Evolutionary conservation across 1,140 invertebrate genomes (phyloP), one percentile per base, ranked within the genome.

Genomic region (Nebria ingens): DNA sequence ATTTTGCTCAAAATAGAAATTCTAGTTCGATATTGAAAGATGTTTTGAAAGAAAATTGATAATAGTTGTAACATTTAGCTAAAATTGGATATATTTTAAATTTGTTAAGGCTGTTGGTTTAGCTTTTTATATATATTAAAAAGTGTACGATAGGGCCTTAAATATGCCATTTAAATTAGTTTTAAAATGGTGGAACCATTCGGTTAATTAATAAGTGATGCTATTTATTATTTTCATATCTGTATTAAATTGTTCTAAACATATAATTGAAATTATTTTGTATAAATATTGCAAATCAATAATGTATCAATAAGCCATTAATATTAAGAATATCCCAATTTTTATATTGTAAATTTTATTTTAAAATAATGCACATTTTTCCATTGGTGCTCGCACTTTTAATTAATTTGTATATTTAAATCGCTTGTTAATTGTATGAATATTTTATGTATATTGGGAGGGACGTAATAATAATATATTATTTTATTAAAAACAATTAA

Each of bases 1-100:
- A 83, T 64, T 83, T 83, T 61, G 71, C 78, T 15, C 77, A 80
- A 34, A 75, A 76, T 19, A 74, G 81, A 61, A 84, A 81, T 68
- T 83, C 80, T 45, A 82, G 81, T 60, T 82, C 81, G 2, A 83
- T 84, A 64, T 66, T 84, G 22, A 84, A 84, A 69, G 81, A 84
- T 70, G 81, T 84, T 19, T 67, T 84, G 13, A 83, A 79, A 61
- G 81, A 84, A 59, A 70, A 68, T 56, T 67, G 53, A 53, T 58
- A 58, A 11, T 11, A 17, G 17, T 45, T 45, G 9, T 45, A 11
- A 12, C 15, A 45, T 9, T 45, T 45, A 17, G 6, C 9, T 6
- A 11, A 12, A 45, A 45, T 45, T 17, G 15, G 17, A 45, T 9
- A 6, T 34, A 34, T 34, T 34, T 9, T 34, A 9, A n/a, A 34